These are phyloP conservation scores for Austrofundulus limnaeus DNA, from an alignment of 2,113 vertebrate species.

Conservation along the genomic window DNA sequence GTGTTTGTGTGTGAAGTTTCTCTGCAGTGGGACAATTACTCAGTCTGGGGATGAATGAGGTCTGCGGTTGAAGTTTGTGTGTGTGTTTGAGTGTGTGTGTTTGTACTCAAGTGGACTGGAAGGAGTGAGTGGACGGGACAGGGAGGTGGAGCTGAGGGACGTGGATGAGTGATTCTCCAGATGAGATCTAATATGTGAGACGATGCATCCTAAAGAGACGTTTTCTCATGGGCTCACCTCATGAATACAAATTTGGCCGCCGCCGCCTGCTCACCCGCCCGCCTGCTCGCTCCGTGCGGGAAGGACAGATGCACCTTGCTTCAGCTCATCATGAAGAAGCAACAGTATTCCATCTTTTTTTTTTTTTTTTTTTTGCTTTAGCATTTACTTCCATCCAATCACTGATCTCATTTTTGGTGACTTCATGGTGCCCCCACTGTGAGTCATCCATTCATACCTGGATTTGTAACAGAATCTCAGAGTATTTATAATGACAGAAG, in stretches of 20 bases:
- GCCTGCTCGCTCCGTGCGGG: conserved; percentile 55
- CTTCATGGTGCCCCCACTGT: conserved; percentile 67
- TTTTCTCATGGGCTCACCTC: conserved; percentile 79
- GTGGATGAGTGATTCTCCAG: conserved; percentile 75
- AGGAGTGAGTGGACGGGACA: conserved; percentile 69
- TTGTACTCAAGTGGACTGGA: conserved; percentile 47
- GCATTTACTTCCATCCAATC: conserved; percentile 69
- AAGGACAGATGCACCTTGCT: conserved; percentile 80
- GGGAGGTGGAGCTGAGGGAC: conserved; percentile 60
- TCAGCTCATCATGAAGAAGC: conserved; percentile 59
- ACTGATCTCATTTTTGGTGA: conserved; percentile 63
- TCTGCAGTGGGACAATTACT: conserved; percentile 49
- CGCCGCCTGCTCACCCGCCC: conserved; percentile 47
- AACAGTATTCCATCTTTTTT: conserved; percentile 41
- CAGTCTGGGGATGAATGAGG: conserved; percentile 61
- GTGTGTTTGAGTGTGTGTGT: conserved; percentile 3
- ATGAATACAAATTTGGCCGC: conserved; percentile 80
- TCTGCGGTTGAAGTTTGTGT: conserved; percentile 37
- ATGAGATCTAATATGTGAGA: conserved; percentile 83
- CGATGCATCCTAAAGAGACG: conserved; percentile 77
- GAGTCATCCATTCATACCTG: conserved; percentile 78
- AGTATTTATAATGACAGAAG: conserved; percentile 66
- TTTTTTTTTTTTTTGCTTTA: conserved; percentile 38
- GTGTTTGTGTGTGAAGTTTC: conserved; percentile 22
- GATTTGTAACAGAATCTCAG: conserved; percentile 55